A percentile compares a stretch with the other conserved stretches of the same genome.
These are phyloP conservation scores for Meleagris gallopavo DNA, from an alignment of 2,113 vertebrate genomes.

Conservation along the genomic window DNA sequence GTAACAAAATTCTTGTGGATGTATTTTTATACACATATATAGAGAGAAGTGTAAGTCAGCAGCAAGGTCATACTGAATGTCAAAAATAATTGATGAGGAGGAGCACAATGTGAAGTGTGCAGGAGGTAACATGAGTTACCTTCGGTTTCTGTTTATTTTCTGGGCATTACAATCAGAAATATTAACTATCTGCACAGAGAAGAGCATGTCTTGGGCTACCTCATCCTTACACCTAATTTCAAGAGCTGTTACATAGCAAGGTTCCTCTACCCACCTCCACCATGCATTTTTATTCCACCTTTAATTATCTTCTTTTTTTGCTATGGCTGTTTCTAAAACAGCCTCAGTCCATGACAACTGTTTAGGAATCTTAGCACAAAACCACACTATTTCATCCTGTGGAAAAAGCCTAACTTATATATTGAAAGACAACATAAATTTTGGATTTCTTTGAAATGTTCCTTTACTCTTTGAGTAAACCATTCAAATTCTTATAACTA, in stretches of 20 bases:
- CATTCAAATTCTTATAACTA: neutral
- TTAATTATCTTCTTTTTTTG: neutral
- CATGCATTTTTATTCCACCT: neutral
- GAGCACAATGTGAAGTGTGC: neutral
- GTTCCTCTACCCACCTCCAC: neutral
- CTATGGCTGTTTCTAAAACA: neutral
- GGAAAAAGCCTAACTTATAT: neutral
- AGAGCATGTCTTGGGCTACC: neutral
- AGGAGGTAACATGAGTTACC: neutral
- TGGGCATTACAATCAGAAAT: neutral
- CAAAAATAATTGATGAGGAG: neutral
- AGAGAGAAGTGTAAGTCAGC: neutral
- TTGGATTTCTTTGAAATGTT: neutral
- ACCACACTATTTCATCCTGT: fast-evolving
- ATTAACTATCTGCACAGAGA: neutral
- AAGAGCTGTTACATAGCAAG: neutral
- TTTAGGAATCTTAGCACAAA: neutral
- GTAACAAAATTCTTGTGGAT: neutral
- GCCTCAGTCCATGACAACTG: neutral
- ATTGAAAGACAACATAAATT: neutral
- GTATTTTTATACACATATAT: neutral
- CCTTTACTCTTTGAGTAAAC: neutral
- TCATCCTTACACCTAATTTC: neutral
- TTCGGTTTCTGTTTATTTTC: neutral
- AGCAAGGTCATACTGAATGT: neutral